Evolutionary conservation across 2,113 vertebrate species (phyloP).

Genomic region (Seriola quinqueradiata): DNA sequence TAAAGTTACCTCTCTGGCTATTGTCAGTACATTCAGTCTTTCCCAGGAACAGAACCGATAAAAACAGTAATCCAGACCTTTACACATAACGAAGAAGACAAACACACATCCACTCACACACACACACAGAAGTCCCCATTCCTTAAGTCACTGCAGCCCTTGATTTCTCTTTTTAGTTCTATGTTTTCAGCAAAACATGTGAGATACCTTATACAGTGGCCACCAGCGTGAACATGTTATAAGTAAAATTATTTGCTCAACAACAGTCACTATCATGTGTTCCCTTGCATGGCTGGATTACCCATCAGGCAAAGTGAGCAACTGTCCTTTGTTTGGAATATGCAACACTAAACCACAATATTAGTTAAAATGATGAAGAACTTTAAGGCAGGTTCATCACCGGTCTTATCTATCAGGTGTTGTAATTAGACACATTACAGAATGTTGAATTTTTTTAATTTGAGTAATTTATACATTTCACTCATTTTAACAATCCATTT

Average conservation of each 20-base stretch:
- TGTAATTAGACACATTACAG: neutral
- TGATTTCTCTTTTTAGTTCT: neutral
- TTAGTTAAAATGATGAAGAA: neutral
- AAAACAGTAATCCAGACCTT: neutral
- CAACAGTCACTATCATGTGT: too few species aligned
- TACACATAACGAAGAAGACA: neutral
- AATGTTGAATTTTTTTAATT: neutral
- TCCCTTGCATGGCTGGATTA: neutral
- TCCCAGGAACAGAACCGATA: neutral
- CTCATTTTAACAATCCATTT: neutral
- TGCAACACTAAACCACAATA: neutral
- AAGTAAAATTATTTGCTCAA: too few species aligned
- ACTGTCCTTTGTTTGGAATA: too few species aligned
- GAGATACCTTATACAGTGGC: too few species aligned
- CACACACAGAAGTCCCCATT: neutral
- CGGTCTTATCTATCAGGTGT: neutral
- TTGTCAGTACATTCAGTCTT: neutral
- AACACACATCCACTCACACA: neutral
- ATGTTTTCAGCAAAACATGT: too few species aligned
- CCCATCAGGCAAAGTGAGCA: too few species aligned
- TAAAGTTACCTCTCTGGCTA: conserved; percentile 6
- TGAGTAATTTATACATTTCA: neutral
- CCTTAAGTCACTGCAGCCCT: neutral
- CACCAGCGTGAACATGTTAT: too few species aligned
- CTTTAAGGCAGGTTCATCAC: neutral